These are phyloP conservation scores for Ophiothrix spiculata DNA, from an alignment of 35 echinoderm and acorn worm species.

Conservation along the genomic window DNA sequence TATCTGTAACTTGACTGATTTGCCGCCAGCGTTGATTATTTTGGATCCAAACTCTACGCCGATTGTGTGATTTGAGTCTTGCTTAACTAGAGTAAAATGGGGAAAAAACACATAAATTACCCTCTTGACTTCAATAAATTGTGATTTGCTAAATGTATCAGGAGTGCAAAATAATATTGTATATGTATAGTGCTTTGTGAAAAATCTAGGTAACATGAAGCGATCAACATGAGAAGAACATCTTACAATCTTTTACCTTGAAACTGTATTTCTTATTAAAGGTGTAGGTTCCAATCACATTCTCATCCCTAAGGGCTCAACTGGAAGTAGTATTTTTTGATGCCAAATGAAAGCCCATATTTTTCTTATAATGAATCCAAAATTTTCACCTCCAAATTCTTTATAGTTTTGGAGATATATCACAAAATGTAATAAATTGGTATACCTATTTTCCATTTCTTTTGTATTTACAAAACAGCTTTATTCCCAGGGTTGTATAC, in stretches of 20 bases:
- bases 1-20: slow-evolving; percentile 99
- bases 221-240: background rate
- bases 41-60: slow-evolving; percentile 99
- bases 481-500: too few relatives aligned
- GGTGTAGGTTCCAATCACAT: too few relatives aligned
- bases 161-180: background rate
- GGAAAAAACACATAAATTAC: slow-evolving; percentile 8
- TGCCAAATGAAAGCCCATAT: too few relatives aligned
- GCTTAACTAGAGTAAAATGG: slow-evolving; percentile 73
- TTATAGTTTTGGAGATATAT: too few relatives aligned
- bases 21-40: slow-evolving; percentile 96
- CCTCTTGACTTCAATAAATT: background rate
- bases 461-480: too few relatives aligned
- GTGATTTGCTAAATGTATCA: background rate
- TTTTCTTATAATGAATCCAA: too few relatives aligned
- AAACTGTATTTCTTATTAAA: too few relatives aligned
- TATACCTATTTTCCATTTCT: too few relatives aligned
- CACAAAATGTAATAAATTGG: too few relatives aligned
- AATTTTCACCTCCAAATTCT: too few relatives aligned
- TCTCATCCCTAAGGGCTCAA: too few relatives aligned
- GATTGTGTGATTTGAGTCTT: slow-evolving; percentile 99
- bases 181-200: background rate
- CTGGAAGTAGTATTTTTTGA: too few relatives aligned
- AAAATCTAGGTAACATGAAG: background rate
- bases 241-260: background rate